A percentile compares a stretch with the other conserved stretches of the same genome.
Conservation (phyloP, 2,797 vertebrate species). For the Cossypha niveicapilla region DNA sequence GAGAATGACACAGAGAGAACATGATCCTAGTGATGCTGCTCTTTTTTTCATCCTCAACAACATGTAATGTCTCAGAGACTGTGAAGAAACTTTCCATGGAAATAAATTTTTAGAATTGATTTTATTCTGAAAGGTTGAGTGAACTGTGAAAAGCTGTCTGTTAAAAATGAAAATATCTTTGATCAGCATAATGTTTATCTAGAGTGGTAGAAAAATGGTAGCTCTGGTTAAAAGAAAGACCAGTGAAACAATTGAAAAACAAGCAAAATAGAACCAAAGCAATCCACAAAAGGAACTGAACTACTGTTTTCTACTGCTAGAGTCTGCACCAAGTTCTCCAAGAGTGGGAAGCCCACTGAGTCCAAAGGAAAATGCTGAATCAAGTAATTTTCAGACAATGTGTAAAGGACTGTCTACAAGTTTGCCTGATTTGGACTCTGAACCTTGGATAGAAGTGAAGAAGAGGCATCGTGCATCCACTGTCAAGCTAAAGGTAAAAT, state of each 20-base stretch:
- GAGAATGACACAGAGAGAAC: background rate
- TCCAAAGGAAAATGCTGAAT: slow-evolving; percentile 66
- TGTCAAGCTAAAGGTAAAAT: slow-evolving; percentile 82
- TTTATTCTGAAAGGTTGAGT: background rate
- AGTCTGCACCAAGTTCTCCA: slow-evolving; percentile 77
- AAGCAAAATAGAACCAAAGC: background rate
- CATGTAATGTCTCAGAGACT: background rate
- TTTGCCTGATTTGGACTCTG: slow-evolving; percentile 80
- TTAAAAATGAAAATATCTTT: background rate
- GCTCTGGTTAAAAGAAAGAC: background rate
- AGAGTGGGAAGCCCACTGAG: slow-evolving; percentile 64
- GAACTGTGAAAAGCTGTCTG: background rate
- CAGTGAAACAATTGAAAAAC: background rate
- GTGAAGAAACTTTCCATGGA: background rate
- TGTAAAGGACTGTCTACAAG: slow-evolving; percentile 74
- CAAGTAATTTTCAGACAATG: slow-evolving; percentile 65
- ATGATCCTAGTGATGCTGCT: background rate
- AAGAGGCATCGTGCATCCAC: slow-evolving; percentile 78
- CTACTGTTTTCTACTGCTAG: slow-evolving; percentile 70
- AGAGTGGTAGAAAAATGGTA: background rate
- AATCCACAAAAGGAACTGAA: slow-evolving; percentile 8
- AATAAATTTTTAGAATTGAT: background rate
- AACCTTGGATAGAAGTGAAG: slow-evolving; percentile 89
- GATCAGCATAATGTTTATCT: background rate
- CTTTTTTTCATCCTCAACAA: background rate